phyloP scores from a whole-genome alignment of 2,797 vertebrate species.

The Acanthurus tractus region DNA sequence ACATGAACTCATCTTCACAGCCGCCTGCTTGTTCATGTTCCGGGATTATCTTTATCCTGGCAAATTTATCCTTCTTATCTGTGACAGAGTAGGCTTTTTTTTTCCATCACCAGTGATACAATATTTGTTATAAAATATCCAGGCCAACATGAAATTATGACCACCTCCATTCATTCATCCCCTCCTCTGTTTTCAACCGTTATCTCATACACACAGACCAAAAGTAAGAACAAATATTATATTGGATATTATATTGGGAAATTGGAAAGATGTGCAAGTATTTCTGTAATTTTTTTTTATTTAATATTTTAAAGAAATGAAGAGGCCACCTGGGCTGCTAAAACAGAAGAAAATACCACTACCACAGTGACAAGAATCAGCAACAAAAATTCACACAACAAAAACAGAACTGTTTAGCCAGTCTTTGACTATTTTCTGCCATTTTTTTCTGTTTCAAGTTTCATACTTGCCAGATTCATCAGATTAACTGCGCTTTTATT shows the following conservation, averaged over 20 bases:
- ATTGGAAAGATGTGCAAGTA: background rate
- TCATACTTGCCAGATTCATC: background rate
- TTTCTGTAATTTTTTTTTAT: background rate
- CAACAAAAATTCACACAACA: no score
- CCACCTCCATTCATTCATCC: background rate
- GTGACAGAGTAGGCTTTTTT: background rate
- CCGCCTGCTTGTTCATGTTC: background rate
- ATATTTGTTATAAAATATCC: background rate
- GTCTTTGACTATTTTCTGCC: no score
- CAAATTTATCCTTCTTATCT: background rate
- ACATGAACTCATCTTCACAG: conserved; percentile 1
- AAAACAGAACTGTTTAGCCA: background rate
- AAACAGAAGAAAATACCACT: background rate
- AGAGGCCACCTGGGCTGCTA: background rate
- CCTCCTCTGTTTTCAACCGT: background rate
- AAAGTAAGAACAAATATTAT: background rate
- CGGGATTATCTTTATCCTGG: conserved; percentile 15
- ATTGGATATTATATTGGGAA: no score
- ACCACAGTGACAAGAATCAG: background rate
- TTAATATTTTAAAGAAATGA: background rate
- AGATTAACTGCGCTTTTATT: background rate
- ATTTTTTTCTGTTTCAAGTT: background rate
- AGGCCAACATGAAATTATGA: background rate
- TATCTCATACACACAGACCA: background rate
- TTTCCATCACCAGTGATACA: background rate